Conservation (phyloP, 1,140 invertebrate species). For the Chironomus striatipennis region DNA sequence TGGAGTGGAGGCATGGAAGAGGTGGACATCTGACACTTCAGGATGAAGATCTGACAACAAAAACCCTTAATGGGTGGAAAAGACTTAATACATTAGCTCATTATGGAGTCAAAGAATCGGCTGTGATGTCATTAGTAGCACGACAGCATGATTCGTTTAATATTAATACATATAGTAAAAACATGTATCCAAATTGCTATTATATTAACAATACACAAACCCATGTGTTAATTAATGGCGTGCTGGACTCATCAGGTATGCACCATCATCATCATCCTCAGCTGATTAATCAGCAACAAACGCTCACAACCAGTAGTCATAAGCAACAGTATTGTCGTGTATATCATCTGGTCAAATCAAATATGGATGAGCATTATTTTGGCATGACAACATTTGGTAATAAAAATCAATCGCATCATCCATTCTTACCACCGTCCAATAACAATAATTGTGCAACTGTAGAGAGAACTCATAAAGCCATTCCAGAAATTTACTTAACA, state of each 20-base stretch:
- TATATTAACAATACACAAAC: slow-evolving; percentile 54
- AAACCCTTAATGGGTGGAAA: slow-evolving; percentile 80
- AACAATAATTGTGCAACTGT: slow-evolving; percentile 33
- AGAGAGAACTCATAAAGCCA: slow-evolving; percentile 80
- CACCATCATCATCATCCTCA: slow-evolving; percentile 48
- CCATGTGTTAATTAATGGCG: slow-evolving; percentile 68
- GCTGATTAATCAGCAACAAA: slow-evolving; percentile 17
- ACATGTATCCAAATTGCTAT: slow-evolving; percentile 59
- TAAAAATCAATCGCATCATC: slow-evolving; percentile 28
- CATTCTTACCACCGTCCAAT: slow-evolving; percentile 25
- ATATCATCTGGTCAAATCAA: slow-evolving; percentile 78
- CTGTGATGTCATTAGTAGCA: slow-evolving; percentile 85
- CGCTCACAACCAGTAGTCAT: not conserved
- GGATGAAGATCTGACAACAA: slow-evolving; percentile 88
- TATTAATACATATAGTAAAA: slow-evolving; percentile 51
- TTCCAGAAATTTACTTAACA: slow-evolving; percentile 92
- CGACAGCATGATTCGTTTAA: slow-evolving; percentile 76
- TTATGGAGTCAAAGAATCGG: slow-evolving; percentile 90
- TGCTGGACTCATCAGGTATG: slow-evolving; percentile 56
- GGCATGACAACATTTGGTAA: slow-evolving; percentile 29
- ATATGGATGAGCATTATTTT: slow-evolving; percentile 43
- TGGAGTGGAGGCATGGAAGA: slow-evolving; percentile 87
- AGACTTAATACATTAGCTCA: slow-evolving; percentile 86
- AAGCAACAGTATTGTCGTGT: slow-evolving; percentile 40
- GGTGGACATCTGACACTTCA: slow-evolving; percentile 84